Evolutionary conservation across 2,113 vertebrate species (phyloP).

Genomic region (Melanocharis versteri): DNA sequence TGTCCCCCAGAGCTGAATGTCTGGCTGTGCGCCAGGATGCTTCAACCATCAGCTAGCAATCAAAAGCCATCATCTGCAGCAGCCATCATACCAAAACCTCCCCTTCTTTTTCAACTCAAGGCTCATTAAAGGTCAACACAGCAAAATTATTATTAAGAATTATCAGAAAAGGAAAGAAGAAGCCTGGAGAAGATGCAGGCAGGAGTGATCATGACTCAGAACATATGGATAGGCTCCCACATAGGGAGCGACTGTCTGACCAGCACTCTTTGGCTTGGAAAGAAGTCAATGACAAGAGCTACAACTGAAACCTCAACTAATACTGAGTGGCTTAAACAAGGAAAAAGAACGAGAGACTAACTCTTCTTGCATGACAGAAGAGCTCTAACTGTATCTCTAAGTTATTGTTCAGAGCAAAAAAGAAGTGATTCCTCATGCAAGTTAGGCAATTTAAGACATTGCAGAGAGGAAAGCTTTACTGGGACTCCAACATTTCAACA

Average conservation of each 20-base stretch:
- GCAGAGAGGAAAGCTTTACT: not conserved
- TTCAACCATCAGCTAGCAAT: not conserved
- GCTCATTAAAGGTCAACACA: not conserved
- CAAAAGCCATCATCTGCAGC: not conserved
- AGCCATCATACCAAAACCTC: not conserved
- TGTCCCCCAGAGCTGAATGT: not conserved
- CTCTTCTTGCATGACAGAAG: rapidly evolving
- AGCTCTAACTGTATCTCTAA: not conserved
- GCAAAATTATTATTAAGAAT: not conserved
- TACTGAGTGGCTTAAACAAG: not conserved
- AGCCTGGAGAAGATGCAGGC: not conserved
- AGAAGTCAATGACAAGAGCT: not conserved
- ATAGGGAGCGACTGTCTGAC: not conserved
- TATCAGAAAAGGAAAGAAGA: not conserved
- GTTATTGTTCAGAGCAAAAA: not conserved
- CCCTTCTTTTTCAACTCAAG: not conserved
- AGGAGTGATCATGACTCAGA: not conserved
- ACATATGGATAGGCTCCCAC: not conserved
- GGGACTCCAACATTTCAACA: not conserved
- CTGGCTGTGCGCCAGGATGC: not conserved
- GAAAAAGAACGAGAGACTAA: not conserved
- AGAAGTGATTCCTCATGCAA: not conserved
- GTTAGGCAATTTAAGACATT: not conserved
- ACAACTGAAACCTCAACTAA: not conserved
- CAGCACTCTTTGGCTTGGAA: not conserved